Percentiles rank a stretch among this genome's conserved stretches.
Conservation (phyloP, 2,888 invertebrate genomes). For the Drosophila ustulata region DNA sequence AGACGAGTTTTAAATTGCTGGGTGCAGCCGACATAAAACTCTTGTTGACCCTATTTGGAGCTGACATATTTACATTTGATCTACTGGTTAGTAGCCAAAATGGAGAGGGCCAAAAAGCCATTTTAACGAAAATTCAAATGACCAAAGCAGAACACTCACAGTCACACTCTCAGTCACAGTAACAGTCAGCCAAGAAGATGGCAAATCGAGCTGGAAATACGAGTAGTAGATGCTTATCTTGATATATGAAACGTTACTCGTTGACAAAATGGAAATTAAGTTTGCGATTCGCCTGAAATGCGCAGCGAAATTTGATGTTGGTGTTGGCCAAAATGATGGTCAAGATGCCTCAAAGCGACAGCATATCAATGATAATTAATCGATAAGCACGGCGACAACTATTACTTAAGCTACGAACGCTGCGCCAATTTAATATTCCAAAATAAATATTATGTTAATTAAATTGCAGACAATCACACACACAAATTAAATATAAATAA, state of each 20-base stretch:
- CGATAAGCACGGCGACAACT: slow-evolving; percentile 12
- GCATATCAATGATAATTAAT: slow-evolving; percentile 8
- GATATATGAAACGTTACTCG: slow-evolving; percentile 49
- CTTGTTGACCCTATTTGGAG: slow-evolving; percentile 55
- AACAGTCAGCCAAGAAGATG: slow-evolving; percentile 12
- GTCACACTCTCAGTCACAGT: slow-evolving; percentile 11
- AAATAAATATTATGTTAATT: slow-evolving; percentile 24
- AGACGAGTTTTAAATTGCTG: slow-evolving; percentile 22
- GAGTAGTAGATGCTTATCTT: slow-evolving; percentile 44
- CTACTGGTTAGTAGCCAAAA: slow-evolving; percentile 53
- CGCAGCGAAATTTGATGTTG: slow-evolving; percentile 23
- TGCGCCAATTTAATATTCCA: slow-evolving; percentile 3
- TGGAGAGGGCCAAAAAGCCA: slow-evolving; percentile 32
- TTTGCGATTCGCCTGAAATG: slow-evolving; percentile 7
- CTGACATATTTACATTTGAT: slow-evolving; percentile 61
- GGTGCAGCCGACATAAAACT: slow-evolving; percentile 42
- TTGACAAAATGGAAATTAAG: slow-evolving; percentile 48
- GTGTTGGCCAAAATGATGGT: slow-evolving; percentile 11
- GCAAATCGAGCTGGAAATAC: slow-evolving; percentile 19
- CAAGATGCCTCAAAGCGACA: slow-evolving; percentile 23
- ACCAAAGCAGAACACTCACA: slow-evolving; percentile 36
- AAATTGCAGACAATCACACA: slow-evolving; percentile 3
- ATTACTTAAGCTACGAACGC: slow-evolving; percentile 1
- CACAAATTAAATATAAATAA: slow-evolving; percentile 11
- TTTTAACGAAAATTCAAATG: slow-evolving; percentile 36